Evolutionary conservation across 2,888 invertebrate species (phyloP).

Genomic region (Philaethria dido): DNA sequence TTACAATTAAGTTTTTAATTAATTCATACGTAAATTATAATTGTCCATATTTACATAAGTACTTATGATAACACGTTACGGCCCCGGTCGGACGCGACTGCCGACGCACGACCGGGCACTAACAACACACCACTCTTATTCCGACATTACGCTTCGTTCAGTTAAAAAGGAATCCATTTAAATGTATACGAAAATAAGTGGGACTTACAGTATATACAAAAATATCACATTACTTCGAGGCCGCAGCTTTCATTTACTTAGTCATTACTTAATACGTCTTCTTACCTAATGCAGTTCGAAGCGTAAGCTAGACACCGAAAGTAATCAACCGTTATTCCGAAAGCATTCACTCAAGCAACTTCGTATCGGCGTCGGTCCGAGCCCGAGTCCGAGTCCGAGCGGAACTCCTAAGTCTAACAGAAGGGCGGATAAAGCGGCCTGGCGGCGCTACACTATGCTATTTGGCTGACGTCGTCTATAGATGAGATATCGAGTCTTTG

Average conservation of each 20-base stretch:
- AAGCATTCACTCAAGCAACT: slow-evolving; percentile 33
- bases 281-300: slow-evolving; percentile 77
- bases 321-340: slow-evolving; percentile 51
- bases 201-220: slow-evolving; percentile 84
- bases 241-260: slow-evolving; percentile 83
- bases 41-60: slow-evolving; percentile 78
- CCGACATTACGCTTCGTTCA: slow-evolving; percentile 73
- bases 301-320: slow-evolving; percentile 72
- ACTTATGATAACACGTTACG: slow-evolving; percentile 63
- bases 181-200: slow-evolving; percentile 83
- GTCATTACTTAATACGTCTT: slow-evolving; percentile 76
- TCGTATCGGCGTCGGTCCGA: slow-evolving; percentile 16
- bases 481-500: slow-evolving; percentile 63
- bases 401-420: slow-evolving; percentile 50
- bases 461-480: slow-evolving; percentile 62
- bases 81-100: slow-evolving; percentile 45
- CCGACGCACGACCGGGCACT: slow-evolving; percentile 51
- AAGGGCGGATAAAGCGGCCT: slow-evolving; percentile 69
- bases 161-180: slow-evolving; percentile 80
- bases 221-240: slow-evolving; percentile 84
- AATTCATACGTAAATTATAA: slow-evolving; percentile 69
- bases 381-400: slow-evolving; percentile 35
- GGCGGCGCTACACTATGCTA: slow-evolving; percentile 53
- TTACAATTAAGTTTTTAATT: slow-evolving; percentile 59
- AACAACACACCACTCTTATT: slow-evolving; percentile 55